These are phyloP conservation scores for Melangyna quadrimaculata DNA, from an alignment of 2,888 invertebrate genomes.

Conservation along the genomic window DNA sequence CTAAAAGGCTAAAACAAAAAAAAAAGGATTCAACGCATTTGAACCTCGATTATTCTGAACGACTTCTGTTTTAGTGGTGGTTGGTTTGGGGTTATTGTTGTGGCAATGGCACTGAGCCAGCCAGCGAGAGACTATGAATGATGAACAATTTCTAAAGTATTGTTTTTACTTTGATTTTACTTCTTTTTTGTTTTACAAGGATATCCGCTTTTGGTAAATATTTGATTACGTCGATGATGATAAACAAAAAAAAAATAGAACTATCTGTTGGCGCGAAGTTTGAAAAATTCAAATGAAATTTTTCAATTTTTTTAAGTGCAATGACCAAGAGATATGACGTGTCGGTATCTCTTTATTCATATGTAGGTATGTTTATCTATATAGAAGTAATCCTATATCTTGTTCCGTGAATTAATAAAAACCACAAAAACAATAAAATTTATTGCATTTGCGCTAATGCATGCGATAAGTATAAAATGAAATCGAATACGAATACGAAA, in stretches of 20 bases:
- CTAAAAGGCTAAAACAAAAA: conserved; percentile 3
- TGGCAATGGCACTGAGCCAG: conserved; percentile 19
- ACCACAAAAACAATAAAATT: conserved; percentile 51
- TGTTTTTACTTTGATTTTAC: conserved; percentile 21
- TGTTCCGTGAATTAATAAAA: conserved; percentile 24
- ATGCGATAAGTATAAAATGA: conserved; percentile 10
- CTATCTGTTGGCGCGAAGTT: background rate
- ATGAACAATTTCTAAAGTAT: conserved; percentile 37
- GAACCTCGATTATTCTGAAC: conserved; percentile 27
- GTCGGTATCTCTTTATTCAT: background rate
- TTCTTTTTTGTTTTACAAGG: background rate
- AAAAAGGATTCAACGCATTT: conserved; percentile 27
- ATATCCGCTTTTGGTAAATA: conserved; percentile 28
- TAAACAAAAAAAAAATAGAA: background rate
- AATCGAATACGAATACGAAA: conserved; percentile 33
- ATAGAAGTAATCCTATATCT: background rate
- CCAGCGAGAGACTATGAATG: conserved; percentile 18
- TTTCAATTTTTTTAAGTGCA: conserved; percentile 3
- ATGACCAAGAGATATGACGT: conserved; percentile 19
- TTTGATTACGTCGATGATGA: background rate
- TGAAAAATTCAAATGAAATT: conserved; percentile 18
- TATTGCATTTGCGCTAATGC: conserved; percentile 30
- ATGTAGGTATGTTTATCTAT: no score
- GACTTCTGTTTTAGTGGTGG: background rate
- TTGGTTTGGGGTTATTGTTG: background rate